Conservation (phyloP, 2,888 invertebrate species). For the Stegophylla sp. region DNA sequence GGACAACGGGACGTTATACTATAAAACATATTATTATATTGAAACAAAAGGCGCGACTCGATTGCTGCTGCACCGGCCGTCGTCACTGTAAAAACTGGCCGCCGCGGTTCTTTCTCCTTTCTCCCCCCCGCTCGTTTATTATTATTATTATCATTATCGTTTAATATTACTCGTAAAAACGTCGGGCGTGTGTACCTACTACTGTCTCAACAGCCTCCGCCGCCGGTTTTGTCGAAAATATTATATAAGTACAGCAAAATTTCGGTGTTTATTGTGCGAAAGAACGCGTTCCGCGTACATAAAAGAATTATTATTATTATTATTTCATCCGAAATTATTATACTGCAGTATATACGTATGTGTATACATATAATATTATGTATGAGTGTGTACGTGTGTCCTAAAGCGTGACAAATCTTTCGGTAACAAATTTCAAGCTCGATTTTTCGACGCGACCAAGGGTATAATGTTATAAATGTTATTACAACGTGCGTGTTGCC, state of each 20-base stretch:
- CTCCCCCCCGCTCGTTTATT: too few relatives aligned
- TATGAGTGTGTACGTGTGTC: background rate
- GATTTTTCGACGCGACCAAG: slow-evolving; percentile 9
- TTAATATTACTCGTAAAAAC: too few relatives aligned
- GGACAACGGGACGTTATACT: too few relatives aligned
- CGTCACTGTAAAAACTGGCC: background rate
- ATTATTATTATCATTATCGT: too few relatives aligned
- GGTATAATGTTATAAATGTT: background rate
- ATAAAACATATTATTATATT: too few relatives aligned
- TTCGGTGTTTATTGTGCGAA: background rate
- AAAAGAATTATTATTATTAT: slow-evolving; percentile 33
- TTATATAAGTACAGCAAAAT: background rate
- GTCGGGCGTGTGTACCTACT: too few relatives aligned
- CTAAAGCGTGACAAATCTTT: slow-evolving; percentile 32
- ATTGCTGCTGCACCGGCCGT: background rate
- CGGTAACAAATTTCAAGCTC: background rate
- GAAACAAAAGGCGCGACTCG: too few relatives aligned
- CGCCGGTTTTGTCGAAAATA: background rate
- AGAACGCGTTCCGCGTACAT: background rate
- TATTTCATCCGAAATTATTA: slow-evolving; percentile 13
- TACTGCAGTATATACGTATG: background rate
- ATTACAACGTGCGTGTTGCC: too few relatives aligned
- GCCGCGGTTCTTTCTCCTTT: background rate
- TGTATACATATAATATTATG: background rate
- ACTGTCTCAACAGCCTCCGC: too few relatives aligned